Base-by-base conservation (phyloP, 2,888 invertebrate species). In the Andricus quercusramuli region DNA sequence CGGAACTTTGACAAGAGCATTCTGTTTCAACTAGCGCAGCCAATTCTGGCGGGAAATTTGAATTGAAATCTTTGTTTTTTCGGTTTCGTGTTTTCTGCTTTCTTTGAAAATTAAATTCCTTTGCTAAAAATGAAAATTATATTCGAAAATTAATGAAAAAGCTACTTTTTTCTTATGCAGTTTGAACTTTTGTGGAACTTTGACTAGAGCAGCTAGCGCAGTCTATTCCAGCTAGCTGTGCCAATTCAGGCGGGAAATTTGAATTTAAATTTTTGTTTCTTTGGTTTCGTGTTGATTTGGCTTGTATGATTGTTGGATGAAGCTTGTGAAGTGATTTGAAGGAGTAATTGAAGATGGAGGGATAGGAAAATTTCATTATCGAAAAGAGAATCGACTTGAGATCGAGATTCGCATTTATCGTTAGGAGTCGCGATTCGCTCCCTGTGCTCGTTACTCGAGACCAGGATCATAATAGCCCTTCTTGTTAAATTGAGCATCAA, bases 401-500 rank as follows among this genome's bases (percentile, higher is more conserved):
- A 74, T 74, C 51, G 56, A 74, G 29, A 51, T n/a, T 32, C 56
- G 56, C 74, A 37, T 74, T 74, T 56, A 74, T 74, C 56, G 56
- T 56, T 32, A 25, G 22, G 56, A 74, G 56, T 74, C 74, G 74
- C 74, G 74, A 32, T 41, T 66, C 68, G 78, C 81, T 82, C 79
- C 79, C 79, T 47, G 80, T 79, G 86, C 88, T 88, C 89, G 91
- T 90, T 91, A 90, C 88, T 90, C 87, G 87, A 89, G 89, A 88
- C 89, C 88, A 85, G 86, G 90, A 91, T 91, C 90, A 90, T 91
- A 91, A 91, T 91, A 89, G 90, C 89, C 89, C 91, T 91, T 91
- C 90, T 91, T 90, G 92, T 92, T 92, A 92, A 91, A 92, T 92
- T 91, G 91, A 92, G 91, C 91, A 91, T 91, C 91, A 88, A 89